Base-by-base conservation (phyloP, 2,888 invertebrate species). In the Tachina fera region DNA sequence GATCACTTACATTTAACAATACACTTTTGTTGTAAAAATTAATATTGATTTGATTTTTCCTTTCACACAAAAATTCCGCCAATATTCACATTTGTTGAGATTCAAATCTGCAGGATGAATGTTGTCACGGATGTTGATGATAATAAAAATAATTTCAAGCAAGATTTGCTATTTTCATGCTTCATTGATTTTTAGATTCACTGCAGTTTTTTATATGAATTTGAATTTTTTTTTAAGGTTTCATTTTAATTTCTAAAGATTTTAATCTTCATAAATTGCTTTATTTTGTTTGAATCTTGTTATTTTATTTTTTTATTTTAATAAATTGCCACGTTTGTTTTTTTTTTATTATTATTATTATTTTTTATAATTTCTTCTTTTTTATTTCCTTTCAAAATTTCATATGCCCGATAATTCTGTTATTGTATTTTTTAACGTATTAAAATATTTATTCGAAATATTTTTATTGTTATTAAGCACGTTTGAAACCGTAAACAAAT, bases 1-100 rank as follows among this genome's bases (percentile, higher is more conserved):
- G 45, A 74, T 9, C 58, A 81, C 81, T 85, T 85, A 85, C 84
- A 56, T 81, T 53, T 43, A 58, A 76, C 67, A 71, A 71, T 81
- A 72, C 80, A n/a, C n/a, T n/a, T n/a, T n/a, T n/a, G n/a, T 58
- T 75, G 56, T 45, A 70, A 41, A 56, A 74, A 49, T 51, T 43
- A 78, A 41, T 43, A 53, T 65, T 75, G 53, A 53, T 63, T 70
- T 49, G 51, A 16, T 13, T 60, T 80, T 80, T 68, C 61, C 60
- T 83, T 68, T 70, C 41, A 39, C 43, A 60, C 16, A 45, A 71
- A 45, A 61, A 61, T 45, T 53, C 78, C 22, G 10, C 3, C 47
- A 71, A 71, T 63, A 31, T 65, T 79, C 63, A 47, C 79, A 71
- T 71, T 79, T 78, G 16, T 31, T 19, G 8, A 72, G 56, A 74